phyloP scores from a whole-genome alignment of 1,140 invertebrate genomes.

The Ericerus pela region DNA sequence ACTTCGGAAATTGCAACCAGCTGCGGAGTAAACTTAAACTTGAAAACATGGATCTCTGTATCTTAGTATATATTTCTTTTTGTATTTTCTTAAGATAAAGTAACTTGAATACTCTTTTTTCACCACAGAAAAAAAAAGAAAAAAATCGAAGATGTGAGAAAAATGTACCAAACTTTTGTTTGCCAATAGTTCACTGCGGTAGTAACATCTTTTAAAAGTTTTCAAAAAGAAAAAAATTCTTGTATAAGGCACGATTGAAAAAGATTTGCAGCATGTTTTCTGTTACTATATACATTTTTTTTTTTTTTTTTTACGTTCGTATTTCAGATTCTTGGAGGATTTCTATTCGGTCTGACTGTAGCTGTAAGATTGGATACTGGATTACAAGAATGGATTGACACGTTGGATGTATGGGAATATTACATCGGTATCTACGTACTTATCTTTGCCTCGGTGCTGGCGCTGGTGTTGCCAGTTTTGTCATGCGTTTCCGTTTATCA shows the following conservation, averaged over 20 bases:
- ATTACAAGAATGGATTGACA: constrained; percentile 61
- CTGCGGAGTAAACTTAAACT: no score
- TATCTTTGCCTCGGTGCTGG: constrained; percentile 47
- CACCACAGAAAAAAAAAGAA: not conserved
- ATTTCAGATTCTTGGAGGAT: constrained; percentile 52
- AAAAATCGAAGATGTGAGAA: not conserved
- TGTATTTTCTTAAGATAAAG: not conserved
- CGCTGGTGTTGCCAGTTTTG: constrained; percentile 56
- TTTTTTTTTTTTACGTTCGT: constrained; percentile 23
- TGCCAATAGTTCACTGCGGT: not conserved
- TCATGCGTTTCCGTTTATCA: constrained; percentile 56
- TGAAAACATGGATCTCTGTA: no score
- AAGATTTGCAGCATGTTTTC: no score
- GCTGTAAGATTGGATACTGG: constrained; percentile 65
- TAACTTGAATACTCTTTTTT: no score
- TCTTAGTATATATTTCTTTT: not conserved
- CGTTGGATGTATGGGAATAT: constrained; percentile 53
- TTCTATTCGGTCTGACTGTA: constrained; percentile 57
- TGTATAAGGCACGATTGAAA: constrained; percentile 3
- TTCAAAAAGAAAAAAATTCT: constrained; percentile 1
- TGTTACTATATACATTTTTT: no score
- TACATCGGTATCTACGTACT: constrained; percentile 70
- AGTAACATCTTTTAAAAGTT: not conserved
- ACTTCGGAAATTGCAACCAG: no score
- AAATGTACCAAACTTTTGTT: not conserved